Conservation (phyloP, 2,113 vertebrate genomes). For the Haemorhous mexicanus region DNA sequence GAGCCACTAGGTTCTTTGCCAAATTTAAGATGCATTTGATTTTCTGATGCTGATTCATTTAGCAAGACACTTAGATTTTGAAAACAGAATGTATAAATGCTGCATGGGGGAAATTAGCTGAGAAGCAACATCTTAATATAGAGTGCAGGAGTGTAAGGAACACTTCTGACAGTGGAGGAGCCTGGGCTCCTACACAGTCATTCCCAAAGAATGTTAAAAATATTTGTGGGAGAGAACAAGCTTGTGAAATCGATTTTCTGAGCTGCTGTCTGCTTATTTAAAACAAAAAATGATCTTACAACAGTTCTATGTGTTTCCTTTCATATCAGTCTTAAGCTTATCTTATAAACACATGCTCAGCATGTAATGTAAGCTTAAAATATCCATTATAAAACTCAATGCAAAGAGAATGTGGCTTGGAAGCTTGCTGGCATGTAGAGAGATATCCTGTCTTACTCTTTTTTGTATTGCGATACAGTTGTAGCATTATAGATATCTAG, state of each 20-base stretch:
- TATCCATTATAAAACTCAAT: not conserved
- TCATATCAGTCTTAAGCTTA: not conserved
- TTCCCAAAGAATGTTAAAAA: slow-evolving; percentile 10
- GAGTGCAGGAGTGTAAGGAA: not conserved
- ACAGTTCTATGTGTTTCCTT: not conserved
- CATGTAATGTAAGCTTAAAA: not conserved
- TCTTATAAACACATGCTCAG: slow-evolving; percentile 14
- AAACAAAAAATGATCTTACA: slow-evolving; percentile 5
- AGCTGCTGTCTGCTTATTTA: slow-evolving; percentile 14
- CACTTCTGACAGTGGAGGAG: not conserved
- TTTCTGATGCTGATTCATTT: not conserved
- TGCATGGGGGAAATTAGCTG: not conserved
- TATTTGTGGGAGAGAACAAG: slow-evolving; percentile 4
- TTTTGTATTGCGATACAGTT: slow-evolving; percentile 10
- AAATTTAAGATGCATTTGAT: not conserved
- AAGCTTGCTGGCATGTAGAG: not conserved
- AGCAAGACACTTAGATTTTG: not conserved
- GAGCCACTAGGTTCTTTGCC: not conserved
- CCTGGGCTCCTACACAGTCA: not conserved
- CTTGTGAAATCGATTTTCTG: not conserved
- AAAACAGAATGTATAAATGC: not conserved
- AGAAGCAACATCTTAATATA: not conserved
- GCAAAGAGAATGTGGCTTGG: not conserved
- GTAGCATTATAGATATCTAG: slow-evolving; percentile 5
- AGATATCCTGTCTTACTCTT: slow-evolving; percentile 24